Evolutionary conservation across 2,888 invertebrate genomes (phyloP), one percentile per base, ranked within the genome.

Genomic region (Parapristionchus giblindavisi): DNA sequence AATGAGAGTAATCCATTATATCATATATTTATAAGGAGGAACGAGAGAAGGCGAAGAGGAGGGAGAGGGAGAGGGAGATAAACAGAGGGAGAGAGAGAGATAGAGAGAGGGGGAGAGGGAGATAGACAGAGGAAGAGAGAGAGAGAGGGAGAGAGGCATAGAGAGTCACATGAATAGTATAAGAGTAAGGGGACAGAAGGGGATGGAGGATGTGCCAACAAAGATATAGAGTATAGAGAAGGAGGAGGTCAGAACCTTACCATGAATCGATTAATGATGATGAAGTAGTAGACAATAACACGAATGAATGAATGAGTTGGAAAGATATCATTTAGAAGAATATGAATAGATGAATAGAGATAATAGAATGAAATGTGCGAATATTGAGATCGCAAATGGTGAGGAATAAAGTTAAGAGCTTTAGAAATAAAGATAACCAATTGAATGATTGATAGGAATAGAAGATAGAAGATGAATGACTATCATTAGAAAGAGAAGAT

Each of bases 261-360:
- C n/a, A n/a, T n/a, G n/a, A n/a, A n/a, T n/a, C 5, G 34, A 29
- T 36, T 34, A 1, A 34, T 36, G 36, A n/a, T n/a, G 60, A 60
- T 36, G n/a, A 29, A 36, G 34, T 60, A 36, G 60, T 36, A 36
- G 60, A 21, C 36, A 36, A 24, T 3, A 36, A 14, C n/a, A 36
- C n/a, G 2, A n/a, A 36, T 11, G 24, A 21, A 60, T 60, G 34
- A 60, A 17, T 21, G 21, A 60, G 60, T 60, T 21, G 60, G 60
- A 60, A 60, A 36, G 36, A 60, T 34, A n/a, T n/a, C n/a, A n/a
- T n/a, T n/a, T n/a, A 32, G 32, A 24, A 43, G 27, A 63, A 27
- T 38, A 27, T 38, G 63, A 43, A 63, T 29, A 63, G 63, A 63
- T 63, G 32, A 38, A 43, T 43, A 63, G 63, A 43, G 43, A 14